A percentile compares a stretch with the other conserved stretches of the same genome.
Conservation (phyloP, 2,888 invertebrate genomes). For the Tanypteryx hageni region DNA sequence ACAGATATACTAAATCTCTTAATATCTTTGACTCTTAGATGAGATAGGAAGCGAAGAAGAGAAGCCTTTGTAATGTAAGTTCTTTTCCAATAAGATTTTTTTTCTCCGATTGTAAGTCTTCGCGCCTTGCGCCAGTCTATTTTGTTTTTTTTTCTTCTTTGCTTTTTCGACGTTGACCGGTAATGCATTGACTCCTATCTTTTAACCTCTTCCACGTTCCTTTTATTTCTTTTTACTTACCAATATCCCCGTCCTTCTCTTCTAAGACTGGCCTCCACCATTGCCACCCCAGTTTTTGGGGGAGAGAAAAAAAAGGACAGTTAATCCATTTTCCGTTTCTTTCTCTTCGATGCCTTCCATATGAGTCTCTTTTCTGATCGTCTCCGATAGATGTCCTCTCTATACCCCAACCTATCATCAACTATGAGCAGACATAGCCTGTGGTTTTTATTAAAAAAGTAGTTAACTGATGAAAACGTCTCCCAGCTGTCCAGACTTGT, state of each 20-base stretch:
- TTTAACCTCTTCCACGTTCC: background rate
- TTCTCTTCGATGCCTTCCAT: background rate
- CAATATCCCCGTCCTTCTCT: background rate
- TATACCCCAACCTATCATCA: background rate
- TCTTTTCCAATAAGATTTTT: too few relatives aligned
- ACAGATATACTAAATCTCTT: too few relatives aligned
- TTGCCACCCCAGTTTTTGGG: background rate
- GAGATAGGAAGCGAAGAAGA: too few relatives aligned
- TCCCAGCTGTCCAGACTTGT: too few relatives aligned
- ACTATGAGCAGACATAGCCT: too few relatives aligned
- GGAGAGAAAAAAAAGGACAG: background rate
- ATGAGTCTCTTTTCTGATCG: background rate
- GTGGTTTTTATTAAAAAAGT: too few relatives aligned
- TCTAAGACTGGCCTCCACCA: background rate
- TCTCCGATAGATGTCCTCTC: background rate
- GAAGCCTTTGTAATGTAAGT: too few relatives aligned
- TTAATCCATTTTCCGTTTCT: background rate
- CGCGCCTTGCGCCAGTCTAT: background rate
- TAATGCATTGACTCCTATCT: conserved; percentile 10
- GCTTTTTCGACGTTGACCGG: background rate
- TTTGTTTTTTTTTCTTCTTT: background rate
- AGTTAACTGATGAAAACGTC: too few relatives aligned
- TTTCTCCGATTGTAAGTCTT: too few relatives aligned
- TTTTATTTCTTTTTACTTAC: background rate
- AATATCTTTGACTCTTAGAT: too few relatives aligned